Base-by-base conservation (phyloP, 1,140 invertebrate species). In the Maniola jurtina region DNA sequence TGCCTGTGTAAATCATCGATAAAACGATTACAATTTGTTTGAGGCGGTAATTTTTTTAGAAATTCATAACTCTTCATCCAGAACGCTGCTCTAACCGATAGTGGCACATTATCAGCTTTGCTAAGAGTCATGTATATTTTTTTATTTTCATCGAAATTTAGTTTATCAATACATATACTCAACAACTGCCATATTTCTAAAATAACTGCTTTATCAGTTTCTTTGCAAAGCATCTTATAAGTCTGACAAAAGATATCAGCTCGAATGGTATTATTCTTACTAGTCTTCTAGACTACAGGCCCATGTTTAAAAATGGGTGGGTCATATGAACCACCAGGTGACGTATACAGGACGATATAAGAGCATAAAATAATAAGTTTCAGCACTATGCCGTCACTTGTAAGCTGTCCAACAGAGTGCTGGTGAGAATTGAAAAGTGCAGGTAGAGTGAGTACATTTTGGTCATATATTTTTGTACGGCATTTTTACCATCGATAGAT, bases 21-120 rank as follows among this genome's bases (percentile, higher is more conserved):
- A 7, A 76, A 42, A 10, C 11, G 8, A n/a, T 61, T 34, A 61
- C 62, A 65, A 60, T 80, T 74, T 45, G 59, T 62, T 56, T 64
- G 78, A 2, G 58, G 10, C 10, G 81, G 79, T 14, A 86, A 65
- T 9, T 71, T 59, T 52, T 79, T 81, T 10, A 87, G 68, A 61
- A 80, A 80, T 9, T 40, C 64, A 45, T 76, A 83, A 68, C 79
- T 77, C 55, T 73, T 79, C 59, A 68, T 78, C 61, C 67, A 84
- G 69, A 70, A 83, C 14, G 61, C 50, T 58, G 62, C 65, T 68
- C 66, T 78, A 14, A 83, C 54, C 15, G 40, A 50, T 7, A 50
- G 11, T 36, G 80, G 84, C 15, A 84, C 73, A 16, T 75, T 67
- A n/a, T 71, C 25, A 0, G 73, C 56, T 50, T 76, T 64, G 35